Evolutionary conservation across 2,797 vertebrate genomes (phyloP).

Genomic region (Amblyopsis hoosieri): DNA sequence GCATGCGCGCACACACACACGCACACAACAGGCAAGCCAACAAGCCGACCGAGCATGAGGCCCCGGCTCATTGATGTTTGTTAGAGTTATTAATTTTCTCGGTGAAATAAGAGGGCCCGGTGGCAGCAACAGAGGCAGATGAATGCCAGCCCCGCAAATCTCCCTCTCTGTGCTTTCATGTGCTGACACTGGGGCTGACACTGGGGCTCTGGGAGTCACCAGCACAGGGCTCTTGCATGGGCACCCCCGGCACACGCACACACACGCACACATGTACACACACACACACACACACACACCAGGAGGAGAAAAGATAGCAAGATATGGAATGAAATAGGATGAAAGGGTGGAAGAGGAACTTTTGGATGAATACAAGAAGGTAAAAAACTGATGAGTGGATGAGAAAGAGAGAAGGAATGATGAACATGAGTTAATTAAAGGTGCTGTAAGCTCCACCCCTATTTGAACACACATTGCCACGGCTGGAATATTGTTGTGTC

Average conservation of each 20-base stretch:
- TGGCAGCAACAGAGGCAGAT: constrained; percentile 76
- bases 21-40: constrained; percentile 51
- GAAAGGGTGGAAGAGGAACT: neutral
- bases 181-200: constrained; percentile 65
- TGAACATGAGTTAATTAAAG: too few relatives aligned
- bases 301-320: constrained; percentile 20
- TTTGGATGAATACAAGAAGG: neutral
- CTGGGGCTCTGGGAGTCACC: constrained; percentile 54
- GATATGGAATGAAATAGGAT: constrained; percentile 21
- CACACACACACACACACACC: neutral
- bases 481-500: too few relatives aligned
- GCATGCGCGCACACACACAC: constrained; percentile 22
- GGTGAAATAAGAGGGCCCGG: constrained; percentile 79
- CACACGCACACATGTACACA: constrained; percentile 64
- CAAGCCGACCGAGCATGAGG: constrained; percentile 65
- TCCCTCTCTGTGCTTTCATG: constrained; percentile 73
- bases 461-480: too few relatives aligned
- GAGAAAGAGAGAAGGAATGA: neutral
- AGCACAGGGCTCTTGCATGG: constrained; percentile 68
- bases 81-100: constrained; percentile 84
- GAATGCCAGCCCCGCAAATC: constrained; percentile 72
- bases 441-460: too few relatives aligned
- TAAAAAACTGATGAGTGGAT: neutral
- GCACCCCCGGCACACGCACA: constrained; percentile 77
- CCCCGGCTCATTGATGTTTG: constrained; percentile 76